phyloP scores from a whole-genome alignment of 2,888 invertebrate species.

The Coleophora deauratella region DNA sequence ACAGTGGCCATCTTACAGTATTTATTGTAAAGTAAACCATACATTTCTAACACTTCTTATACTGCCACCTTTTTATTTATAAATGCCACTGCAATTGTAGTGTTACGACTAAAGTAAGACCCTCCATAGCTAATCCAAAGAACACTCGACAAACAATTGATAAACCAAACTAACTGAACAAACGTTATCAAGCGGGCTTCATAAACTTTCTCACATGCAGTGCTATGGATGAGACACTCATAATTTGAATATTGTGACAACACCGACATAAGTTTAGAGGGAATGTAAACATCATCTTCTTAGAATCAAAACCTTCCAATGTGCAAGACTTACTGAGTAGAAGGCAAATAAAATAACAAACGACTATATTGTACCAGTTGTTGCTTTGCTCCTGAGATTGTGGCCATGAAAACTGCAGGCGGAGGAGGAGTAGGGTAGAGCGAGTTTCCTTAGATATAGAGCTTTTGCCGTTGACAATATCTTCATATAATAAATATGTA shows the following conservation, averaged over 20 bases:
- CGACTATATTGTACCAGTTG: constrained; percentile 23
- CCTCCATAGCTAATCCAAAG: constrained; percentile 18
- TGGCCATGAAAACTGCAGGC: background rate
- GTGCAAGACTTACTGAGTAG: constrained; percentile 63
- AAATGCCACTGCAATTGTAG: too few relatives aligned
- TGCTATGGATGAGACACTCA: constrained; percentile 28
- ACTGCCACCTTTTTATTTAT: too few relatives aligned
- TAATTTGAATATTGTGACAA: constrained; percentile 59
- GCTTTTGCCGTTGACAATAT: too few relatives aligned
- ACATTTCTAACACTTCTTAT: too few relatives aligned
- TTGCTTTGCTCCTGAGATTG: background rate
- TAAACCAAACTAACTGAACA: constrained; percentile 18
- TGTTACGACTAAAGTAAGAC: constrained; percentile 1
- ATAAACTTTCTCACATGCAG: constrained; percentile 46
- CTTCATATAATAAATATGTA: too few relatives aligned
- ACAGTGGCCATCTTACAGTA: too few relatives aligned
- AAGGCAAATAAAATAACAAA: constrained; percentile 67
- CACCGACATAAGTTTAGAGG: constrained; percentile 56
- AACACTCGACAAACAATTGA: constrained; percentile 7
- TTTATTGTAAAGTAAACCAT: too few relatives aligned
- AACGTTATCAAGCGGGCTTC: constrained; percentile 32
- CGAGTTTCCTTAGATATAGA: too few relatives aligned
- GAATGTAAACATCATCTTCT: constrained; percentile 62
- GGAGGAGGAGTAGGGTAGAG: too few relatives aligned
- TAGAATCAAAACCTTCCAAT: constrained; percentile 64